Percentiles rank a stretch among this genome's conserved stretches.
Conservation (phyloP, 2,888 invertebrate genomes). For the Limenitis arthemis region DNA sequence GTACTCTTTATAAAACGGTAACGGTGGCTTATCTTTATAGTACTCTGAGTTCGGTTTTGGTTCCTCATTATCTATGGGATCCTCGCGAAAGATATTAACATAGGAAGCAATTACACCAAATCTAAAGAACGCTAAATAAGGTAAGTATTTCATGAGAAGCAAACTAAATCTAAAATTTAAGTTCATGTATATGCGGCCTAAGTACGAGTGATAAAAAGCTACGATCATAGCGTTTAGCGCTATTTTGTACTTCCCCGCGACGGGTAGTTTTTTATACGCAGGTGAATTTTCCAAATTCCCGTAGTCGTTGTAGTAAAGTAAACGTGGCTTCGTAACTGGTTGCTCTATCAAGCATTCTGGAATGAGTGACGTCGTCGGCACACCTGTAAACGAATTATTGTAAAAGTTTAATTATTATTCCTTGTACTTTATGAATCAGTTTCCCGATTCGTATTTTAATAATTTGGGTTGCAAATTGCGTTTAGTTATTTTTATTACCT, state of each 20-base stretch:
- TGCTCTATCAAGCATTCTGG: constrained; percentile 39
- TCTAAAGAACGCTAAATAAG: constrained; percentile 77
- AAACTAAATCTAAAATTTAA: constrained; percentile 70
- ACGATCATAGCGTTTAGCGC: constrained; percentile 31
- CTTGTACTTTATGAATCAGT: neutral
- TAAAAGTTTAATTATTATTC: neutral
- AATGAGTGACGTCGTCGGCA: constrained; percentile 39
- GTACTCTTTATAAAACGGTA: constrained; percentile 39
- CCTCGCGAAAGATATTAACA: constrained; percentile 70
- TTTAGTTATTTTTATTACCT: too few relatives aligned
- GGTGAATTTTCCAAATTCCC: constrained; percentile 51
- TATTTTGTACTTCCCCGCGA: constrained; percentile 41
- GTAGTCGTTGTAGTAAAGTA: constrained; percentile 54
- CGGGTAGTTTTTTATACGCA: constrained; percentile 50
- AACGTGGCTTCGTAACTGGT: constrained; percentile 35
- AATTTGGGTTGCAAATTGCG: too few relatives aligned
- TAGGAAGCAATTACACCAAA: constrained; percentile 75
- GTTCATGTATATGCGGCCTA: constrained; percentile 76
- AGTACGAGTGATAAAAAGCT: constrained; percentile 48
- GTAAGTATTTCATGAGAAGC: constrained; percentile 76
- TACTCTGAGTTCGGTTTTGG: constrained; percentile 51
- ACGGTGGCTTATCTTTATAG: constrained; percentile 29
- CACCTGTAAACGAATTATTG: constrained; percentile 35
- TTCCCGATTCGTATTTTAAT: neutral
- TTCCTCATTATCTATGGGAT: constrained; percentile 42